These are phyloP conservation scores for Ariopsis seemanni DNA, from an alignment of 2,113 vertebrate species.

Conservation along the genomic window DNA sequence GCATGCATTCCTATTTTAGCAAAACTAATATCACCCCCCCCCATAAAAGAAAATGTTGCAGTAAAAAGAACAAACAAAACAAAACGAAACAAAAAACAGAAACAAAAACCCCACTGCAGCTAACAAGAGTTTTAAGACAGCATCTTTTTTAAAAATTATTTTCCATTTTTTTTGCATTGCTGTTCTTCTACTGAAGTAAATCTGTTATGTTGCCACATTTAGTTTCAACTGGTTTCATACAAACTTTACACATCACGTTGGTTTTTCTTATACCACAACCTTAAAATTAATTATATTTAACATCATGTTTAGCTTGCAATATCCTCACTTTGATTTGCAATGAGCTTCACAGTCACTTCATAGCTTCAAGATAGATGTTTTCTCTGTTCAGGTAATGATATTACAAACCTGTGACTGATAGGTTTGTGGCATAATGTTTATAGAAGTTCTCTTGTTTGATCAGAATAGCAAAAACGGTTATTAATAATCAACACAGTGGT, in stretches of 20 bases:
- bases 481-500: too few relatives aligned
- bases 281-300: background rate
- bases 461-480: too few relatives aligned
- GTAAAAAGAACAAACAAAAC: background rate
- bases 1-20: background rate
- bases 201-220: background rate
- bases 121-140: background rate
- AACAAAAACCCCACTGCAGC: background rate
- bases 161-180: background rate
- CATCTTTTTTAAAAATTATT: background rate
- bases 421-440: background rate
- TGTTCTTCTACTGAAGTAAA: background rate
- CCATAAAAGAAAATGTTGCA: conserved; percentile 1
- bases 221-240: background rate
- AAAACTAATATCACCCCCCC: background rate
- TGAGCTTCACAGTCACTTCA: background rate
- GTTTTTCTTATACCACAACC: background rate
- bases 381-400: too few relatives aligned
- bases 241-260: background rate
- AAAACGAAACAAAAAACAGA: too few relatives aligned
- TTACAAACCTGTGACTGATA: too few relatives aligned
- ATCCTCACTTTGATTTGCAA: background rate
- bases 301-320: background rate
- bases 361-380: too few relatives aligned
- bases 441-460: too few relatives aligned